These are phyloP conservation scores for Eclectus roratus DNA, from an alignment of 2,113 vertebrate genomes.

Conservation along the genomic window DNA sequence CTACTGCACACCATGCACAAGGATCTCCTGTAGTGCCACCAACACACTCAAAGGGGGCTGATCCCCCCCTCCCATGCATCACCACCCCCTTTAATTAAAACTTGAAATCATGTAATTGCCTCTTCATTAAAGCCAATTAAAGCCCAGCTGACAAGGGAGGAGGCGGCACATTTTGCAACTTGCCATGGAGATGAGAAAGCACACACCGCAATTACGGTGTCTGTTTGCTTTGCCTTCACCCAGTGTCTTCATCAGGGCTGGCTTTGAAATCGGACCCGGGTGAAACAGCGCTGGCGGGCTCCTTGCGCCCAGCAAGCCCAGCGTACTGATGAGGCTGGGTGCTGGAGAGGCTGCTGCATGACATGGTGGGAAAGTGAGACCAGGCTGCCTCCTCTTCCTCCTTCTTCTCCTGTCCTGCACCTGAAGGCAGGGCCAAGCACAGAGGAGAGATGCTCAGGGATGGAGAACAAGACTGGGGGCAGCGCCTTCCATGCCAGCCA, in stretches of 20 bases:
- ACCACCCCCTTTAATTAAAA: slow-evolving; percentile 42
- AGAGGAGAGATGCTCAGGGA: not conserved
- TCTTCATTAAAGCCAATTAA: slow-evolving; percentile 58
- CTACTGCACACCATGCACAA: not conserved
- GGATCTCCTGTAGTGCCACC: not conserved
- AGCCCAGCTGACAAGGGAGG: slow-evolving; percentile 40
- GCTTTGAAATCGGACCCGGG: not conserved
- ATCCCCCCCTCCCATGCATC: not conserved
- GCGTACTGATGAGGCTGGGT: not conserved
- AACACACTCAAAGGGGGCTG: not conserved
- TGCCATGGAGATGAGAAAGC: not conserved
- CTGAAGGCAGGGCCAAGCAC: not conserved
- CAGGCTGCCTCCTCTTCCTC: not conserved
- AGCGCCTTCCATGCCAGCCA: fast-evolving
- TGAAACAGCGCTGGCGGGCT: not conserved
- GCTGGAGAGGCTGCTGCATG: not conserved
- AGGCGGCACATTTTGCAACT: slow-evolving; percentile 61
- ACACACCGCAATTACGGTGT: not conserved
- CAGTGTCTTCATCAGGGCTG: not conserved
- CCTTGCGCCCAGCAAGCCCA: not conserved
- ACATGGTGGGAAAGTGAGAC: not conserved
- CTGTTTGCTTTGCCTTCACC: slow-evolving; percentile 40
- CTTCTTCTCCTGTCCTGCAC: not conserved
- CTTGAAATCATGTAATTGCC: slow-evolving; percentile 48
- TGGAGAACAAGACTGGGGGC: not conserved